A percentile compares a stretch with the other conserved stretches of the same genome.
Conservation (phyloP, 2,113 vertebrate species). For the Trinectes maculatus region DNA sequence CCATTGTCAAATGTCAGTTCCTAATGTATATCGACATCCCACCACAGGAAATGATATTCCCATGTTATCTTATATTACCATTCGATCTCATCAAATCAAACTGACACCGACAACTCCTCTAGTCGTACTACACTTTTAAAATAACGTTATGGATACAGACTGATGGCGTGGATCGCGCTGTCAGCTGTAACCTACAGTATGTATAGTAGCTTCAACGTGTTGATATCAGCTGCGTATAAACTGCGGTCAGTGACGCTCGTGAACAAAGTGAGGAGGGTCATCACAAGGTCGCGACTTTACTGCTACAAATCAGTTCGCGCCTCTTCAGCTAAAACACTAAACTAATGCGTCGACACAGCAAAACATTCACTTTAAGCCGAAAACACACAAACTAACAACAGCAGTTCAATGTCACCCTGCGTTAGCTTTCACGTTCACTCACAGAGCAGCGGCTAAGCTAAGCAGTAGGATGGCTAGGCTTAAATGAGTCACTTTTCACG, state of each 20-base stretch:
- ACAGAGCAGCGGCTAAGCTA: constrained; percentile 29
- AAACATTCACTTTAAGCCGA: background rate
- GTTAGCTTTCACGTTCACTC: constrained; percentile 20
- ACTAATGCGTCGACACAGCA: rapidly evolving
- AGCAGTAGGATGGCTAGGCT: constrained; percentile 13
- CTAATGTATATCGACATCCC: too few relatives aligned
- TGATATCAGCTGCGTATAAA: constrained; percentile 11
- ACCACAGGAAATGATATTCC: too few relatives aligned
- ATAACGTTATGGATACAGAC: too few relatives aligned
- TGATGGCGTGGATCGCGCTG: too few relatives aligned
- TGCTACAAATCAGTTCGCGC: background rate
- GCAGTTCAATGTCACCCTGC: constrained; percentile 63
- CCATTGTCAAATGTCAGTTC: too few relatives aligned
- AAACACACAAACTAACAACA: background rate
- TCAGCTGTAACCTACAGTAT: too few relatives aligned
- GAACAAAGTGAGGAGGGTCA: constrained; percentile 67
- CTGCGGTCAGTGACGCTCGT: constrained; percentile 34
- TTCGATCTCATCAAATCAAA: too few relatives aligned
- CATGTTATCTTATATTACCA: too few relatives aligned
- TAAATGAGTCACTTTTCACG: background rate
- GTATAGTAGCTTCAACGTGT: background rate
- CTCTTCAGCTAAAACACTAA: background rate
- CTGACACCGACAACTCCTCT: too few relatives aligned
- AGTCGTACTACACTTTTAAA: too few relatives aligned
- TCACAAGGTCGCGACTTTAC: constrained; percentile 70